Evolutionary conservation across 64 coral and sea anemone genomes (phyloP), one percentile per base, ranked within the genome.

Genomic region (Hydrozoanthus tunicans): DNA sequence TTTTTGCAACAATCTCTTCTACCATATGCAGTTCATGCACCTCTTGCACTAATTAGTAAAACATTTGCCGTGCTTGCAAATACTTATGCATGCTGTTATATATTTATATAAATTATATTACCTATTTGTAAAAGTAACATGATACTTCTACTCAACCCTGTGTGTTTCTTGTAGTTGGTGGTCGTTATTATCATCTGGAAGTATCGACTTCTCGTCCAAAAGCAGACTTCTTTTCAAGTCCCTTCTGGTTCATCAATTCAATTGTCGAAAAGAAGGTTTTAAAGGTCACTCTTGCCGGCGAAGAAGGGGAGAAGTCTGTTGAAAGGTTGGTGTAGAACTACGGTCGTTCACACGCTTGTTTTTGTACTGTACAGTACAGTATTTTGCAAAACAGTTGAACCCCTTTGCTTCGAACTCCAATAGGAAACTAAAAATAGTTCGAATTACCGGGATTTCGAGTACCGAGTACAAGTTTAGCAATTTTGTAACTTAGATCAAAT

Each of bases 281-380:
- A 62, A 59, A 14, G 51, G 43, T 88, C n/a, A 88, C 84, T 51
- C 24, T 88, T 12, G 14, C 9, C 51, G 84, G 84, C 6, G 25
- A 88, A 23, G 14, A 88, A 74, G 84, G 84, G 4, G 55, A 88
- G 51, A 69, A 88, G 10, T 14, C 10, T 2, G 25, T 88, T 1
- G 84, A 73, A 88, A 88, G 84, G 84, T 88, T 58, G 43, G 80
- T 62, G 14, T 63, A 11, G 32, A 6, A 12, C 12, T 62, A 9
- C 43, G 17, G 8, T 54, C 13, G 5, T 43, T 62, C 51, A 6
- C 6, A 6, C 7, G 2, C 15, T 7, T 59, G n/a, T 5, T 5
- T 58, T 23, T 57, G 67, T 24, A 27, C 32, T 9, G 9, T 73
- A 9, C 70, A 9, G 23, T 7, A 7, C 15, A 24, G 68, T 17